Evolutionary conservation across 2,888 invertebrate genomes (phyloP).

Genomic region (Himalopsyche kuldschensis): DNA sequence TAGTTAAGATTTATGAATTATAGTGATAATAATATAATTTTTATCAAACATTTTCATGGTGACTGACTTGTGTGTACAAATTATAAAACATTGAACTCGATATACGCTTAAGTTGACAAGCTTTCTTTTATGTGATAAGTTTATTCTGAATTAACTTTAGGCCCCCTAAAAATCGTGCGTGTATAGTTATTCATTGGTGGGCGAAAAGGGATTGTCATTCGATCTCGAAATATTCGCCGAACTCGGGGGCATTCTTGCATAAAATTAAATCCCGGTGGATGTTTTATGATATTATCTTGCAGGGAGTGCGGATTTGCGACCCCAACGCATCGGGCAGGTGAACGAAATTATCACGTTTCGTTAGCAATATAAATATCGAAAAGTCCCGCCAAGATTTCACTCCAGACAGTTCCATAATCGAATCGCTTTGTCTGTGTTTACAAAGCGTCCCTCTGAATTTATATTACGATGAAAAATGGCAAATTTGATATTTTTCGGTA

Average conservation of each 20-base stretch:
- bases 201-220: slow-evolving; percentile 37
- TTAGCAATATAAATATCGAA: slow-evolving; percentile 39
- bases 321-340: slow-evolving; percentile 34
- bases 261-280: slow-evolving; percentile 54
- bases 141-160: not conserved
- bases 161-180: not conserved
- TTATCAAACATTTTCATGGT: too few species aligned
- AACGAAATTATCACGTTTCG: slow-evolving; percentile 40
- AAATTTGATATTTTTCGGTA: not conserved
- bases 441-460: not conserved
- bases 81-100: too few species aligned
- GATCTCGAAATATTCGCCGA: slow-evolving; percentile 13
- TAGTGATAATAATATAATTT: too few species aligned
- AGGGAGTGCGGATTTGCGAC: slow-evolving; percentile 5
- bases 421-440: slow-evolving; percentile 11
- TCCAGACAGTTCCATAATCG: slow-evolving; percentile 29
- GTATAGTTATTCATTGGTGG: not conserved
- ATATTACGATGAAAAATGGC: not conserved
- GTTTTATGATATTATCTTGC: slow-evolving; percentile 39
- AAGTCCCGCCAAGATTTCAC: slow-evolving; percentile 17
- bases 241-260: slow-evolving; percentile 52
- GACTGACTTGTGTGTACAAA: too few species aligned
- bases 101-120: too few species aligned
- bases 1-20: too few species aligned
- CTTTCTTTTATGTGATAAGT: too few species aligned